These are phyloP conservation scores for Chelonia mydas DNA, from an alignment of 2,797 vertebrate genomes.

Conservation along the genomic window DNA sequence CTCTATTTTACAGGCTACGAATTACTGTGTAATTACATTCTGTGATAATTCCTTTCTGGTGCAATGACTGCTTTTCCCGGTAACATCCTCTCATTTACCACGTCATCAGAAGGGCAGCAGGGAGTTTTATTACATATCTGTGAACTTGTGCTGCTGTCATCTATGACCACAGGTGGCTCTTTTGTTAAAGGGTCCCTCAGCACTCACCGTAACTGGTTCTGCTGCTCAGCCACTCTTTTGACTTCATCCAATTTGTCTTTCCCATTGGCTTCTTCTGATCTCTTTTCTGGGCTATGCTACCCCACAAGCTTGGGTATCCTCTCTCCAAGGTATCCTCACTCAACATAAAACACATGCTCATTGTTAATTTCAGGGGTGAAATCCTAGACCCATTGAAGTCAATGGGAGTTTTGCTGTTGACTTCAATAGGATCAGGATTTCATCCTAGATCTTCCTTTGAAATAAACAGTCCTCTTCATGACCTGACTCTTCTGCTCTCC, in stretches of 20 bases:
- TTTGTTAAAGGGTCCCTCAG: conserved; percentile 20
- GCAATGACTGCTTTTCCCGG: neutral
- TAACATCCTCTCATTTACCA: neutral
- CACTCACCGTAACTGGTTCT: conserved; percentile 11
- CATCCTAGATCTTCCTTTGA: neutral
- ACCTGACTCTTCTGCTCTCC: neutral
- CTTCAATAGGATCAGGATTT: neutral
- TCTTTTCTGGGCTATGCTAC: neutral
- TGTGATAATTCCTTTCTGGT: neutral
- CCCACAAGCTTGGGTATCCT: neutral
- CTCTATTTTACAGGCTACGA: conserved; percentile 26
- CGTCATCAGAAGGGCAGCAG: neutral
- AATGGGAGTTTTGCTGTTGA: neutral
- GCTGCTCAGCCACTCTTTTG: neutral
- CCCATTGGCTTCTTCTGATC: neutral
- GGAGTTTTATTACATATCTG: neutral
- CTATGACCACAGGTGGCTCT: conserved; percentile 4
- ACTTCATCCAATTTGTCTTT: neutral
- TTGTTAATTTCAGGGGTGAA: neutral
- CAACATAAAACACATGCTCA: neutral
- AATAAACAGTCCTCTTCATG: neutral
- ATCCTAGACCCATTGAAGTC: neutral
- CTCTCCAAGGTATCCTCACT: neutral
- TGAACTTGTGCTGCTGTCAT: neutral
- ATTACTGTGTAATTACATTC: neutral